These are phyloP conservation scores for Tipula lateralis DNA, from an alignment of 2,888 invertebrate species.

Conservation along the genomic window DNA sequence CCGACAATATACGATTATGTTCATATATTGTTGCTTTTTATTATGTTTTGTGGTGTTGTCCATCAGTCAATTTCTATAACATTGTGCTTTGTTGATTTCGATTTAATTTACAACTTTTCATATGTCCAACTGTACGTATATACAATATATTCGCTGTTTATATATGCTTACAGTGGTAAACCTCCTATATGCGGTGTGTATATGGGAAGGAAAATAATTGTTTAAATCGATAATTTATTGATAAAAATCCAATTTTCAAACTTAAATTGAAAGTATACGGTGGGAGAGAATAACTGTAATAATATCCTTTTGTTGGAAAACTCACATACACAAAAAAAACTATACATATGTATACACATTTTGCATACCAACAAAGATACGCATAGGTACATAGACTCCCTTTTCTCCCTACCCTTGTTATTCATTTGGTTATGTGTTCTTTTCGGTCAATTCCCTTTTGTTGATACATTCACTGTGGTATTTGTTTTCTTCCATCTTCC, in stretches of 20 bases:
- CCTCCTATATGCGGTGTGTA: neutral
- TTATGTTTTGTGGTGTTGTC: neutral
- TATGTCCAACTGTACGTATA: neutral
- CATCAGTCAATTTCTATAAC: neutral
- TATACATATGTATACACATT: neutral
- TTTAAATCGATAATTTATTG: neutral
- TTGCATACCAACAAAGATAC: too few relatives aligned
- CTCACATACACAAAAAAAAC: neutral
- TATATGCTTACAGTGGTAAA: too few relatives aligned
- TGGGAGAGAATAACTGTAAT: neutral
- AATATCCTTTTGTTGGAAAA: neutral
- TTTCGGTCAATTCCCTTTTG: constrained; percentile 28
- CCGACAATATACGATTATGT: neutral
- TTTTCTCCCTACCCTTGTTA: neutral
- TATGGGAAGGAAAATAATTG: neutral
- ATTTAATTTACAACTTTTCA: neutral
- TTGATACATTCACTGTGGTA: neutral
- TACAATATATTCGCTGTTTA: neutral
- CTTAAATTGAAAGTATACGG: neutral
- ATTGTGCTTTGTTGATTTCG: neutral
- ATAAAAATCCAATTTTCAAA: neutral
- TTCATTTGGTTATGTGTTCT: constrained; percentile 2
- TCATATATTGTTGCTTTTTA: neutral
- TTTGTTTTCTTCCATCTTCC: neutral
- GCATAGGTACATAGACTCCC: neutral